phyloP scores from a whole-genome alignment of 1,140 invertebrate genomes.

The Pachypeltis micranthus region DNA sequence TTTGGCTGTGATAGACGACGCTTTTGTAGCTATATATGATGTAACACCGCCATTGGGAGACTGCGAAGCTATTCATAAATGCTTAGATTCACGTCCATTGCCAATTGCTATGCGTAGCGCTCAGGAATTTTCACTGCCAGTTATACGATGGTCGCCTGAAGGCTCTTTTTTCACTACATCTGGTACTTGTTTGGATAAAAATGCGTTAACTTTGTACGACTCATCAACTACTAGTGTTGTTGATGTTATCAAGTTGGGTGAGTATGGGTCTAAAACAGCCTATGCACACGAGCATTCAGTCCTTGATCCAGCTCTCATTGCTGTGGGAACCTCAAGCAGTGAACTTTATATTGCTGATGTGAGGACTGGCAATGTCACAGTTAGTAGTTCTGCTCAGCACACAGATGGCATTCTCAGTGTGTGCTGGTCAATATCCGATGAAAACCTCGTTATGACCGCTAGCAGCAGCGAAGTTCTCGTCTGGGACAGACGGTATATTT shows the following conservation, averaged over 20 bases:
- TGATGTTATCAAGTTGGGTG: neutral
- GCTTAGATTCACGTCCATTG: neutral
- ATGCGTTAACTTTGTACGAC: neutral
- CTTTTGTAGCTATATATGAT: neutral
- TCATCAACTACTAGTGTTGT: neutral
- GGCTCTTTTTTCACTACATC: neutral
- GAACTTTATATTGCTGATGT: neutral
- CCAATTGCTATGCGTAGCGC: neutral
- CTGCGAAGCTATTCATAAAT: neutral
- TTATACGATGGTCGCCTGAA: neutral
- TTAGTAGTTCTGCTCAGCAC: neutral
- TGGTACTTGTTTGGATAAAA: neutral
- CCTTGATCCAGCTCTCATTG: neutral
- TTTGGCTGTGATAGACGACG: neutral
- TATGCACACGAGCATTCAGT: neutral
- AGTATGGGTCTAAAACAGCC: neutral
- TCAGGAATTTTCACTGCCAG: neutral
- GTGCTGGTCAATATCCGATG: neutral
- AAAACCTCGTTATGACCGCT: neutral
- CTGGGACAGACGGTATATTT: neutral
- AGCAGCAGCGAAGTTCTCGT: neutral
- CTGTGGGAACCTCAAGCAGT: neutral
- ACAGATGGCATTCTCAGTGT: neutral
- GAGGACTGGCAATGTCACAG: neutral
- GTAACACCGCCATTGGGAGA: neutral